Evolutionary conservation across 2,797 vertebrate species (phyloP).

Genomic region (Zalophus californianus): DNA sequence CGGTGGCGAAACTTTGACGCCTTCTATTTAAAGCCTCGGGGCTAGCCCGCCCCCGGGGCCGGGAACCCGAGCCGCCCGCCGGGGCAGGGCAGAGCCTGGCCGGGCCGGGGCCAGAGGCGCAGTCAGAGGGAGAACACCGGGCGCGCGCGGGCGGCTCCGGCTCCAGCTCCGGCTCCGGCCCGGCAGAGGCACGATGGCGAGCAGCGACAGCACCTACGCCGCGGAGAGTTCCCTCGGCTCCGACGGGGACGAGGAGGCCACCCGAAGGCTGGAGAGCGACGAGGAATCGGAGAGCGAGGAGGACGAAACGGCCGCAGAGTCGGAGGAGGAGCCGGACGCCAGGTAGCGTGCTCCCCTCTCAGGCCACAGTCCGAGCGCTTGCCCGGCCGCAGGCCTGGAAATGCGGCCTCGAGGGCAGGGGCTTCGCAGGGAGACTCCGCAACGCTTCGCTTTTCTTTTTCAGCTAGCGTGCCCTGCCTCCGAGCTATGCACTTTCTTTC

Average conservation of each 20-base stretch:
- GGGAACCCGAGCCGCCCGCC: conserved; percentile 89
- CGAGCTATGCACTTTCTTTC: conserved; percentile 47
- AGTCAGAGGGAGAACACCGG: conserved; percentile 84
- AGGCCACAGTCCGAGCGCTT: neutral
- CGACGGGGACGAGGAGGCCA: conserved; percentile 77
- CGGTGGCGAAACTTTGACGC: conserved; percentile 76
- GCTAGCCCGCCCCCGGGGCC: conserved; percentile 86
- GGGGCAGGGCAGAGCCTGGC: conserved; percentile 82
- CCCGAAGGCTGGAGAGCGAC: conserved; percentile 81
- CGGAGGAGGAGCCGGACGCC: conserved; percentile 78
- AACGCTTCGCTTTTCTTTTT: neutral
- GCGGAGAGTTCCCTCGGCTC: conserved; percentile 55
- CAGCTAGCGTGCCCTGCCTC: conserved; percentile 57
- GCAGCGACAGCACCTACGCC: conserved; percentile 53
- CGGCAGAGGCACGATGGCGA: conserved; percentile 87
- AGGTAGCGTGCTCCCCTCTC: conserved; percentile 59
- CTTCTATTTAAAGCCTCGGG: conserved; percentile 94
- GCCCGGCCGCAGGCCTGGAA: neutral
- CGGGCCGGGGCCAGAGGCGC: conserved; percentile 47
- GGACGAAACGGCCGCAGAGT: conserved; percentile 82
- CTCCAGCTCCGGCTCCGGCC: conserved; percentile 64
- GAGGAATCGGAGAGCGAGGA: conserved; percentile 89
- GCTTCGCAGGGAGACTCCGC: neutral
- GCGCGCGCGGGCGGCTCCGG: conserved; percentile 80
- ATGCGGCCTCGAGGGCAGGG: neutral